Base-by-base conservation (phyloP, 2,888 invertebrate species). In the Nebria salina region DNA sequence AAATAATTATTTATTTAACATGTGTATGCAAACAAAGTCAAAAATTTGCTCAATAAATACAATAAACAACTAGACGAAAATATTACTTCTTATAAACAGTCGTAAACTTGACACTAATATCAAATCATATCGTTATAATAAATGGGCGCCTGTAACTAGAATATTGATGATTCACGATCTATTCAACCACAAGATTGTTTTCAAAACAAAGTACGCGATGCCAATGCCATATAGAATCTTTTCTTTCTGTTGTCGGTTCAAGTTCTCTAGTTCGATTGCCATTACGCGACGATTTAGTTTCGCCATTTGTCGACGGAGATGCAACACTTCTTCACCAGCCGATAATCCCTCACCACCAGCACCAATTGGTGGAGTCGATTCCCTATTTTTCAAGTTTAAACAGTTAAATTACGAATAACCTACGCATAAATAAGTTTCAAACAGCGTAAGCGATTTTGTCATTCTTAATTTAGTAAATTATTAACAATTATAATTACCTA, bases 231-330 rank as follows among this genome's bases (percentile, higher is more conserved):
- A 96, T 73, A 96, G 91, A 85, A 97, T 92, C 87, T 97, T 95
- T 86, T 98, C 97, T 84, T 95, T 93, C 87, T 97, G 96, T 85
- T 95, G 93, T 82, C 96, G 91, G 86, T 95, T 95, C 84, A 95
- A 90, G 87, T 95, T 94, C 86, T 97, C 97, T 83, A 96, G 92
- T 89, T 98, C 97, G 83, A 98, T 92, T 6, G 95, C 93, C 90
- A 96, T 93, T 8, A 98, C 94, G 25, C 97, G 93, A 74, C 97
- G 92, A 88, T 96, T 96, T 83, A 98, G 88, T 88, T 97, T 96
- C 26, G 95, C 95, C 86, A 98, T 92, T 89, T 97, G 97, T 75
- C 95, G 92, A 83, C 96, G 92, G 85, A 97, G 91, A 89, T 96
- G 95, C 72, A 95, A 91, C 80, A 96, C 91, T 89, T 97, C 97